Base-by-base conservation (phyloP, 2,888 invertebrate genomes). In the Synergus gifuensis region DNA sequence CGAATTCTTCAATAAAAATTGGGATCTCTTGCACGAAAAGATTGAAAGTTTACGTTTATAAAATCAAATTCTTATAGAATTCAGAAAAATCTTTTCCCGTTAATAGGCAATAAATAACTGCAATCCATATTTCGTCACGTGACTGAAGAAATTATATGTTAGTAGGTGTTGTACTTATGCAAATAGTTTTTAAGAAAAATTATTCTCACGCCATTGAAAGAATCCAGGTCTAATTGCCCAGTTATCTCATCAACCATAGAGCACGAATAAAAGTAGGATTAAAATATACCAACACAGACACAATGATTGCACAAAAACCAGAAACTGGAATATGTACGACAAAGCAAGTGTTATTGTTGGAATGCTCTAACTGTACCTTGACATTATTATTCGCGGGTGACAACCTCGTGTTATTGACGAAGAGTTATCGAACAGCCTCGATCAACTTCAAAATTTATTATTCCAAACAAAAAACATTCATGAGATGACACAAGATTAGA, bases 301-400 rank as follows among this genome's bases (percentile, higher is more conserved):
- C 76, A 76, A 77, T 78, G 78, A 76, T 62, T 83, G 67, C 36
- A 16, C 40, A 40, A 77, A 76, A 79, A 73, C 46, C 76, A 78
- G 36, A 82, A 78, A 44, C 79, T 60, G 81, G 73, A 84, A 83
- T 82, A 80, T 78, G 62, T 42, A 16, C 28, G 77, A 83, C 80
- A 80, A 85, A 83, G 79, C 67, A 77, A 78, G 80, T 76, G 81
- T 80, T 69, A 69, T 28, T 69, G 49, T 73, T 40, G 79, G 60
- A 76, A 69, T 54, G 76, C 76, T 69, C 73, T 86, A 86, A 86
- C 85, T 86, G 86, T 86, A 86, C 82, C 83, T 81, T 85, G 86
- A 84, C 86, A 86, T 81, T 86, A 85, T 86, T 86, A 86, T 82
- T 79, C 22, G 60, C 16, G 76, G 40, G 78, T 79, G 64, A 77